Base-by-base conservation (phyloP, 2,888 invertebrate genomes). In the Pyrrhosoma nymphula region DNA sequence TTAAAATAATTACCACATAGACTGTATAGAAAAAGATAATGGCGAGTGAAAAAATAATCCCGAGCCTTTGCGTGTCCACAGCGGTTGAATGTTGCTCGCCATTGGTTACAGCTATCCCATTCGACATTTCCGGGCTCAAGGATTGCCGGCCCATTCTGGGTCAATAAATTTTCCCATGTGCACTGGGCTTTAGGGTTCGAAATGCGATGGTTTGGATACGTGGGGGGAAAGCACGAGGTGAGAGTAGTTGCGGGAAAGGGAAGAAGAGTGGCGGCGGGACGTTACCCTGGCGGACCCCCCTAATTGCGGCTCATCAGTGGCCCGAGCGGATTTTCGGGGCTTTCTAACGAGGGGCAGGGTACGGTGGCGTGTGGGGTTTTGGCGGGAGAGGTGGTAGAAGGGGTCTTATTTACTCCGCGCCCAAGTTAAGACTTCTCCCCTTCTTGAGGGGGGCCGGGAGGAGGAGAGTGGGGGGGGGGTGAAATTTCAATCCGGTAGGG, bases 221-320 rank as follows among this genome's bases (percentile, higher is more conserved):
- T 69, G 69, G 69, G 4, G 12, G 23, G 69, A 69, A n/a, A 60
- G 18, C 69, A 69, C n/a, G 69, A 26, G 26, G 69, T 26, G 69
- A 23, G 20, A 16, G 12, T 60, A 60, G 69, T 69, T 20, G 69
- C 4, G 47, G 47, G 4, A 47, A 47, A 14, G 35, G 35, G 35
- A 35, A 26, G 35, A 35, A n/a, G 35, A 35, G 35, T 82, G 82
- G n/a, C 60, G 35, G 30, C 12, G 10, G 69, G 35, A n/a, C 82
- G 60, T 26, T 26, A 23, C 69, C 23, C 12, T 10, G 82, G 16
- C 30, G 16, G 82, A 82, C 69, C 82, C n/a, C 69, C 30, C 82
- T 82, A 82, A 82, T 82, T 82, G 82, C 35, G 35, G 82, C 82
- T 82, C 82, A 82, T 82, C 82, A 82, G 82, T 35, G 82, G 82